These are phyloP conservation scores for Drosophila hamatofila DNA, from an alignment of 2,888 invertebrate species.

Conservation along the genomic window DNA sequence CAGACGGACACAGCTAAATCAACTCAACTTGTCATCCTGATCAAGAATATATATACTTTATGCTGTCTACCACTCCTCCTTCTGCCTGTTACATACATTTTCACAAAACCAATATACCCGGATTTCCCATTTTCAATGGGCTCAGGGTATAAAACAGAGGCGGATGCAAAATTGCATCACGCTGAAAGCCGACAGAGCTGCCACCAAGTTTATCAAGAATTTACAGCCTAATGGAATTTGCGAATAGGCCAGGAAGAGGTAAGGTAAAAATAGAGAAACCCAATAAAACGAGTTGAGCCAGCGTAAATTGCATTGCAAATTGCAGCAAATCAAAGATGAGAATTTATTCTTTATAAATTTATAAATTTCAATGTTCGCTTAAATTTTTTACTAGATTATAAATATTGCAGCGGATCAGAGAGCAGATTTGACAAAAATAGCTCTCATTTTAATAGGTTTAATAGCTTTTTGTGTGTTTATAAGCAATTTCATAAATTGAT, in stretches of 20 bases:
- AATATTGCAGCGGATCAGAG: slow-evolving; percentile 1
- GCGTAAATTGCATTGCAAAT: slow-evolving; percentile 3
- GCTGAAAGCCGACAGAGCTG: slow-evolving; percentile 19
- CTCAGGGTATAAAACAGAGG: too few species aligned
- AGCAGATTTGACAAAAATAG: slow-evolving; percentile 7
- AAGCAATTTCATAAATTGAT: slow-evolving; percentile 38
- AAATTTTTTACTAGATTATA: background rate
- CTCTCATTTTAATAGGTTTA: slow-evolving; percentile 21
- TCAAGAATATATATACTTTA: too few species aligned
- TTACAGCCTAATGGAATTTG: slow-evolving; percentile 62
- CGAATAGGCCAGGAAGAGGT: slow-evolving; percentile 22
- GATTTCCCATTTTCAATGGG: too few species aligned
- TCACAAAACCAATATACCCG: too few species aligned
- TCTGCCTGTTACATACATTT: too few species aligned
- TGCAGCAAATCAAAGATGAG: slow-evolving; percentile 5
- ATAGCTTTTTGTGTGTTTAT: slow-evolving; percentile 15
- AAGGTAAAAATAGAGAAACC: background rate
- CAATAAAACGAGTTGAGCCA: background rate
- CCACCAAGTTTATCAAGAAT: slow-evolving; percentile 43
- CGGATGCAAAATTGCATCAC: slow-evolving; percentile 26
- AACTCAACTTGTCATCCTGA: too few species aligned
- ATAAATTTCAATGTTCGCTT: background rate
- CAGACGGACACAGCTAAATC: too few species aligned
- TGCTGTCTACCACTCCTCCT: too few species aligned
- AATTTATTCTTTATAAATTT: too few species aligned